Evolutionary conservation across 2,113 vertebrate genomes (phyloP).

Genomic region (Ophthalmotilapia sp.): DNA sequence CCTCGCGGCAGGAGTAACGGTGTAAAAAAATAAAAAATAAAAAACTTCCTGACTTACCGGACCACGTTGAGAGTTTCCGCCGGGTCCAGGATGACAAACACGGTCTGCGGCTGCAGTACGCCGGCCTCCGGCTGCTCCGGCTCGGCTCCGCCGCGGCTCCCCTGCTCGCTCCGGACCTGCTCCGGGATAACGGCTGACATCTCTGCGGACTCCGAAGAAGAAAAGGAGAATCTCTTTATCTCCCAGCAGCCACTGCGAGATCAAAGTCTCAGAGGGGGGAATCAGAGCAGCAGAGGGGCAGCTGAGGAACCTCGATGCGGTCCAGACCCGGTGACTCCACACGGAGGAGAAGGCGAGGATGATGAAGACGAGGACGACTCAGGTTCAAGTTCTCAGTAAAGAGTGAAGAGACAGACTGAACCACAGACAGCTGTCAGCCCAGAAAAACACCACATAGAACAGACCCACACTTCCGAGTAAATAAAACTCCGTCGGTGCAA

Average conservation of each 20-base stretch:
- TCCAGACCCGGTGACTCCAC: neutral
- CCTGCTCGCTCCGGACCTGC: conserved; percentile 5
- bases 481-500: neutral
- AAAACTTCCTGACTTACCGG: conserved; percentile 42
- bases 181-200: conserved; percentile 54
- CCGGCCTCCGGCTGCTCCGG: neutral
- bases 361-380: neutral
- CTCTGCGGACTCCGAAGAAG: neutral
- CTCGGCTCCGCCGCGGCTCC: neutral
- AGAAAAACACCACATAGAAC: conserved; percentile 1
- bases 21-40: rapidly evolving
- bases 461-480: neutral
- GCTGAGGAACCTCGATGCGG: neutral
- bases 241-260: conserved; percentile 2
- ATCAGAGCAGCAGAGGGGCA: neutral
- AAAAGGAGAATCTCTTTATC: neutral
- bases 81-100: conserved; percentile 70
- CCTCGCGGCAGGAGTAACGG: neutral
- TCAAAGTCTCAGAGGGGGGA: neutral
- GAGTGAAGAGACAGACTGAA: neutral
- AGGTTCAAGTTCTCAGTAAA: neutral
- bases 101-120: conserved; percentile 58
- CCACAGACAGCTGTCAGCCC: neutral
- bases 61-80: conserved; percentile 58
- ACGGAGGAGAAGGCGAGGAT: neutral